Conservation (phyloP, 2,113 vertebrate species). For the Tragelaphus strepsiceros region DNA sequence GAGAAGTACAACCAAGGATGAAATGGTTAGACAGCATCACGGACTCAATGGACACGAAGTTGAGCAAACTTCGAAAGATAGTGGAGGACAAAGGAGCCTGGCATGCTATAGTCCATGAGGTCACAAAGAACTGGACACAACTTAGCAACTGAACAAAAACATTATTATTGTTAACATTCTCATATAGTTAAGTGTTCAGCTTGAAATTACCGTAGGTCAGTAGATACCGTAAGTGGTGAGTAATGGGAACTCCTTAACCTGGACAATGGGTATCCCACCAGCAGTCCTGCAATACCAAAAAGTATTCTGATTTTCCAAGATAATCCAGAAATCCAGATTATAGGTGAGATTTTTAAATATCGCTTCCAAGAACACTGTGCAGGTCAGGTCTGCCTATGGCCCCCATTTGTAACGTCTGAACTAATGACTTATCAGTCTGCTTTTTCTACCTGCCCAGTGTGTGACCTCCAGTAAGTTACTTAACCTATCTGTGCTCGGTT, state of each 20-base stretch:
- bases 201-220: background rate
- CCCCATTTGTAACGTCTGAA: background rate
- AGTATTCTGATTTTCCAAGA: background rate
- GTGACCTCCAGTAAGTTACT: background rate
- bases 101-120: background rate
- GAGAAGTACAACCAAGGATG: background rate
- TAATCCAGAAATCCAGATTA: background rate
- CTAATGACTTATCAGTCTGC: background rate
- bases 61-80: background rate
- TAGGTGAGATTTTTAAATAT: background rate
- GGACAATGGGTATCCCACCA: rapidly evolving
- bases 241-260: background rate
- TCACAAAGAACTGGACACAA: background rate
- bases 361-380: background rate
- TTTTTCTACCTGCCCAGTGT: background rate
- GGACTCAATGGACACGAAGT: background rate
- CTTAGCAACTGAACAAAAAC: background rate
- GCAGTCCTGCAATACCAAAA: too few relatives aligned
- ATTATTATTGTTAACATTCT: background rate
- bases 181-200: background rate
- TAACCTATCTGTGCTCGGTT: background rate
- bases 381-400: background rate
- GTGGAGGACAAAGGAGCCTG: background rate
- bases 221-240: too few relatives aligned
- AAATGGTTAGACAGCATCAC: background rate